Conservation (phyloP, 2,113 vertebrate genomes). For the Trematocara variabile region DNA sequence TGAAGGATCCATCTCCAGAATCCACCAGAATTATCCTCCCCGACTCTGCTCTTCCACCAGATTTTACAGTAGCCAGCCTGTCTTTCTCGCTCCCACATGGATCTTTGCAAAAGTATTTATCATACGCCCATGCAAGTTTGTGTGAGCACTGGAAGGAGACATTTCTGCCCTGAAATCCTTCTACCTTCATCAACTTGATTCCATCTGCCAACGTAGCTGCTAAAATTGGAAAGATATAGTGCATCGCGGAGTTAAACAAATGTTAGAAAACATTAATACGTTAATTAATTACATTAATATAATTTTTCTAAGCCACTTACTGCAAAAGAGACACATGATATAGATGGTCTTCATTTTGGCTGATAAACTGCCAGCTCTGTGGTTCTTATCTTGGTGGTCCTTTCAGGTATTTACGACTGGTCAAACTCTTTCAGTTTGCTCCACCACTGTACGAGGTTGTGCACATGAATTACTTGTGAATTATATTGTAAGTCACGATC, state of each 20-base stretch:
- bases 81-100: not conserved
- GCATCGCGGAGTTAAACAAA: fast-evolving
- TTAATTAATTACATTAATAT: not conserved
- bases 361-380: not conserved
- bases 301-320: slow-evolving; percentile 4
- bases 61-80: not conserved
- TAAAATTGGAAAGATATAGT: not conserved
- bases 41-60: not conserved
- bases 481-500: not conserved
- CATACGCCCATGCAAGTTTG: fast-evolving
- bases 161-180: slow-evolving; percentile 3
- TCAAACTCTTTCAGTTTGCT: not conserved
- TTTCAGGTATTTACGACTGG: not conserved
- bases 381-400: not conserved
- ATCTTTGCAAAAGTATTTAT: slow-evolving; percentile 52
- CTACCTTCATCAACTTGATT: not conserved
- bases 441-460: not conserved
- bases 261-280: not conserved
- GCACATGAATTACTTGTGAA: not conserved
- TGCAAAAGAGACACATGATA: slow-evolving; percentile 6
- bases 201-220: not conserved
- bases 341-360: slow-evolving; percentile 30
- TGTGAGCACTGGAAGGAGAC: slow-evolving; percentile 38
- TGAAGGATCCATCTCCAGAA: slow-evolving; percentile 5
- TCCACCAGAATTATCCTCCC: slow-evolving; percentile 16